Base-by-base conservation (phyloP, 2,113 vertebrate species). In the Alectura lathami region DNA sequence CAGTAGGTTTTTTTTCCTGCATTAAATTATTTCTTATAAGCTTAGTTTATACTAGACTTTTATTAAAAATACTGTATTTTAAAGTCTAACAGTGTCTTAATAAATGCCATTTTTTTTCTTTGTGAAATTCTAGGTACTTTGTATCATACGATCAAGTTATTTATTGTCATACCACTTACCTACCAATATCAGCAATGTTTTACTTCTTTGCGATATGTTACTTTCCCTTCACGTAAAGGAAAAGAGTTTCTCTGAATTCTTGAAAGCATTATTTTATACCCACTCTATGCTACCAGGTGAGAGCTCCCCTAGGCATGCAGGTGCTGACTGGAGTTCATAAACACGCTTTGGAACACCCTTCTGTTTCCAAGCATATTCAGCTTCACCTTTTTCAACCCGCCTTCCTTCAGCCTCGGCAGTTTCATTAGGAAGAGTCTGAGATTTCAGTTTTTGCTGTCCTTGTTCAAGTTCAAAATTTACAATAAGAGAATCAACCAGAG, bases 401-500 rank as follows among this genome's bases (percentile, higher is more conserved):
- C 27, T 59, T 57, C 81, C 56, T 83, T 0, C 63, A 86, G 67
- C n/a, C 73, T 67, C 51, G 36, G n/a, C 32, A 70, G 74, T 54
- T 60, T 63, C 86, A 62, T 54, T 26, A 79, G 20, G 62, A 64
- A 77, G 13, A 53, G 83, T 60, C 66, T 76, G 64, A 77, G 72
- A 36, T n/a, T 70, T 87, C 54, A 83, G 8, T 8, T 68, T 72
- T 47, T 42, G 16, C 10, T 85, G 76, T 78, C 83, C 78, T 83
- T 96, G 94, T 84, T 94, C 88, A 79, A 93, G 70, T 91, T 97
- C 96, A 77, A 97, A 96, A 92, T 78, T 94, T 13, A 74, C 34
- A 73, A 98, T 83, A 29, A 99, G 97, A 17, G 98, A 98, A 69
- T 95, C 97, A 56, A 99, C 97, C 7, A 97, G 88, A 32, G 94